These are phyloP conservation scores for Rostratula benghalensis DNA, from an alignment of 2,113 vertebrate species.

Conservation along the genomic window DNA sequence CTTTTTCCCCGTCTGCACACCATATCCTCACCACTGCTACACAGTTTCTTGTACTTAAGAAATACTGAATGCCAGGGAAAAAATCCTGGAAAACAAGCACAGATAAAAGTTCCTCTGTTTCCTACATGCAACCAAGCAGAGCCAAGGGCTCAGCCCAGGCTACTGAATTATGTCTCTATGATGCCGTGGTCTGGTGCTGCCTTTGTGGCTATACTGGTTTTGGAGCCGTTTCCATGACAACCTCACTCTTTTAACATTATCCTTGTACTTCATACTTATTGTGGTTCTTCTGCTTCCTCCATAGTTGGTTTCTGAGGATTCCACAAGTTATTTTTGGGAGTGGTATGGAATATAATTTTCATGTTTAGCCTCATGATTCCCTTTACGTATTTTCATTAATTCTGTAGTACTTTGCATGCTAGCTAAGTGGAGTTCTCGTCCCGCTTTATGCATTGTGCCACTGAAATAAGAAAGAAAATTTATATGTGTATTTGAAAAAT, in stretches of 20 bases:
- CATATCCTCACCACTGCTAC: background rate
- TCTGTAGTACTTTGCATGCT: background rate
- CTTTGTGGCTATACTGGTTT: constrained; percentile 9
- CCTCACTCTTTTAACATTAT: constrained; percentile 25
- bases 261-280: background rate
- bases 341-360: background rate
- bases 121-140: background rate
- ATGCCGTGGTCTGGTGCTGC: background rate
- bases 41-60: background rate
- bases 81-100: background rate
- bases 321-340: constrained; percentile 34
- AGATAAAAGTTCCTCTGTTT: background rate
- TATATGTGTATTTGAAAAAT: background rate
- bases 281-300: constrained; percentile 45
- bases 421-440: background rate
- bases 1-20: background rate
- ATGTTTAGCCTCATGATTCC: background rate
- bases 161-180: background rate
- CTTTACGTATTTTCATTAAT: background rate
- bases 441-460: background rate
- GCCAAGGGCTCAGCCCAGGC: background rate
- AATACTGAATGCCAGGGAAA: background rate
- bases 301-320: constrained; percentile 26
- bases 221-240: constrained; percentile 54
- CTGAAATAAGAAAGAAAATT: background rate